Evolutionary conservation across 2,888 invertebrate species (phyloP).

Genomic region (Gnatocerus cornutus): DNA sequence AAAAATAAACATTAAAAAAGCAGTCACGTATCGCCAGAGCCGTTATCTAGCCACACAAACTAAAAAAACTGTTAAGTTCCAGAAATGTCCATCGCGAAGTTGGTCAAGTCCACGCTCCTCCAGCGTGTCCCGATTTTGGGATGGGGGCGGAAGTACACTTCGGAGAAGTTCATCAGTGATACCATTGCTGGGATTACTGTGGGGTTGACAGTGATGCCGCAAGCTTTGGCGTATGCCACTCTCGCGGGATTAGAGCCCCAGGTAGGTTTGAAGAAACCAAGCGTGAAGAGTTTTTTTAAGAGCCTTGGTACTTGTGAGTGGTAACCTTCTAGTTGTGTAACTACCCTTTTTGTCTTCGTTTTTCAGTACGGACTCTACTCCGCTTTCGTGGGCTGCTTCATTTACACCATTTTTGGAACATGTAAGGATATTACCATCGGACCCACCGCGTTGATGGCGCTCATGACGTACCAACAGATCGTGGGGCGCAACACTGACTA

Average conservation of each 20-base stretch:
- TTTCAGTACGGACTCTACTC: slow-evolving; percentile 95
- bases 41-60: slow-evolving; percentile 11
- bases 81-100: slow-evolving; percentile 34
- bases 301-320: not conserved
- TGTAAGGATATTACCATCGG: slow-evolving; percentile 91
- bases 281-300: slow-evolving; percentile 3
- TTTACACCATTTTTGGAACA: slow-evolving; percentile 92
- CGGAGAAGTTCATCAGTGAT: slow-evolving; percentile 86
- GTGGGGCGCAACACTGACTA: slow-evolving; percentile 82
- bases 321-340: slow-evolving; percentile 3
- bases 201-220: slow-evolving; percentile 94
- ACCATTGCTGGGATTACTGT: slow-evolving; percentile 94
- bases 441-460: slow-evolving; percentile 94
- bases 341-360: too few species aligned
- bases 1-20: not conserved
- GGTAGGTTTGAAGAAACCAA: slow-evolving; percentile 70
- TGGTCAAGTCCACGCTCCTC: slow-evolving; percentile 52
- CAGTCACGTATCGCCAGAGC: slow-evolving; percentile 6
- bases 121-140: slow-evolving; percentile 79
- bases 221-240: slow-evolving; percentile 93
- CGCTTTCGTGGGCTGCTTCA: slow-evolving; percentile 93
- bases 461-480: slow-evolving; percentile 90
- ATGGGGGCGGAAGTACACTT: slow-evolving; percentile 85
- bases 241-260: slow-evolving; percentile 90
- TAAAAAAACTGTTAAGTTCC: not conserved